These are phyloP conservation scores for Bubo scandiacus DNA, from an alignment of 2,113 vertebrate species.

Conservation along the genomic window DNA sequence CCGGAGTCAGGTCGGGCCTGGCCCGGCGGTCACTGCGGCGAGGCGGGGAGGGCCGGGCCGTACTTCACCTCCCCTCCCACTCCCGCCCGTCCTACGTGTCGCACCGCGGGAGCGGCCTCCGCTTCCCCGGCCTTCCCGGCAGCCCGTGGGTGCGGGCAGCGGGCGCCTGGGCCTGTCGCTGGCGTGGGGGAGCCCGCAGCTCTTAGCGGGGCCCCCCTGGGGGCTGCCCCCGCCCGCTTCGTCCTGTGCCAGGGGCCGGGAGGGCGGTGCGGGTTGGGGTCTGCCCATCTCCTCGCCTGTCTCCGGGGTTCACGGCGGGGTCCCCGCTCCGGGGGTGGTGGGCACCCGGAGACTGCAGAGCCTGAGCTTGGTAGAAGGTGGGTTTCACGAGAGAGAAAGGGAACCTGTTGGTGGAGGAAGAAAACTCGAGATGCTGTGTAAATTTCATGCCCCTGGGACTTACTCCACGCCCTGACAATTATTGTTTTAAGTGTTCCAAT, in stretches of 20 bases:
- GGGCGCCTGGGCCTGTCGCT: not conserved
- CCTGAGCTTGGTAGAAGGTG: not conserved
- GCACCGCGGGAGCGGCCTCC: not conserved
- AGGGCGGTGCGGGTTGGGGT: not conserved
- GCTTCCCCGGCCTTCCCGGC: not conserved
- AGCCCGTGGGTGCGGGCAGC: not conserved
- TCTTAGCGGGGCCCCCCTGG: not conserved
- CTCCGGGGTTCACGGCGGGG: no score
- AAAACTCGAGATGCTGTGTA: not conserved
- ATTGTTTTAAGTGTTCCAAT: not conserved
- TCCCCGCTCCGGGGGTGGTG: not conserved
- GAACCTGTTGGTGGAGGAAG: not conserved
- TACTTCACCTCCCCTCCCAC: no score
- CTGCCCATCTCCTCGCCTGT: not conserved
- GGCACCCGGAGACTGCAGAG: not conserved
- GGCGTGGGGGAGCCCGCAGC: not conserved
- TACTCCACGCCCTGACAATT: not conserved
- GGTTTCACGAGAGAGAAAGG: not conserved
- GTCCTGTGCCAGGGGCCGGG: not conserved
- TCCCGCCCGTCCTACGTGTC: not conserved
- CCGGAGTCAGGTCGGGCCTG: not conserved
- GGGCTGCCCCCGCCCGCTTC: not conserved
- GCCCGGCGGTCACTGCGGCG: not conserved
- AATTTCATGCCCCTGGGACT: not conserved
- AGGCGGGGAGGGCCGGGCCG: not conserved